Evolutionary conservation across 1,140 invertebrate genomes (phyloP).

Genomic region (Microplitis mediator): DNA sequence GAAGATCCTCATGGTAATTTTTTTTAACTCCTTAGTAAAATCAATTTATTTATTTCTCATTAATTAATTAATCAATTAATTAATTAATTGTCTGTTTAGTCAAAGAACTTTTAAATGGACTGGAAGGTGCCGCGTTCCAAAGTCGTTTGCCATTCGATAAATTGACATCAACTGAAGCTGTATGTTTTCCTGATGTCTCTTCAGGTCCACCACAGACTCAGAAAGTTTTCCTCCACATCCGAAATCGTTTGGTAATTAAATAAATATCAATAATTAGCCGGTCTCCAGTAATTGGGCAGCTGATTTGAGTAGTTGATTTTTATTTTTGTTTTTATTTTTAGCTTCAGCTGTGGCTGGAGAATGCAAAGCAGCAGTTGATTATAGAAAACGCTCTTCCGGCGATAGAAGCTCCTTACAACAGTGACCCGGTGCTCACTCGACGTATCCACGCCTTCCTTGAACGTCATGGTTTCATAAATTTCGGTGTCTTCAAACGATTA

Average conservation of each 20-base stretch:
- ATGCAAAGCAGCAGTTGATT: conserved; percentile 91
- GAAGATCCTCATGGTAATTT: conserved; percentile 57
- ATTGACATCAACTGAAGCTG: conserved; percentile 91
- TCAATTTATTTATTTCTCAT: conserved; percentile 15
- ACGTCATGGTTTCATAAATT: conserved; percentile 97
- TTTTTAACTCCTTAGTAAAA: background rate
- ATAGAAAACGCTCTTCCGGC: conserved; percentile 80
- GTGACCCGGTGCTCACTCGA: conserved; percentile 81
- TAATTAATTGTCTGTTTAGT: conserved; percentile 32
- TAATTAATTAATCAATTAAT: background rate
- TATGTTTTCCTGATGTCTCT: conserved; percentile 90
- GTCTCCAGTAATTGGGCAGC: background rate
- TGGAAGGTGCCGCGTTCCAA: conserved; percentile 93
- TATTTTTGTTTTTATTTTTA: conserved; percentile 48
- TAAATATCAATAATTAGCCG: background rate
- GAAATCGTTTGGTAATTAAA: conserved; percentile 80
- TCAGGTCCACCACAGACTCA: conserved; percentile 81
- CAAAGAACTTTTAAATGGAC: conserved; percentile 64
- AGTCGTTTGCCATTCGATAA: conserved; percentile 93
- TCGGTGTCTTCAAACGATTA: conserved; percentile 91
- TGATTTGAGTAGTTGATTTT: background rate
- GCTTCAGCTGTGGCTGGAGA: conserved; percentile 96
- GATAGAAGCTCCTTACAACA: conserved; percentile 91
- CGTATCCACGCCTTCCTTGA: conserved; percentile 92
- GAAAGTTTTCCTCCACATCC: conserved; percentile 89